Evolutionary conservation across 1,140 invertebrate species (phyloP).

Genomic region (Tetramorium parvispinum): DNA sequence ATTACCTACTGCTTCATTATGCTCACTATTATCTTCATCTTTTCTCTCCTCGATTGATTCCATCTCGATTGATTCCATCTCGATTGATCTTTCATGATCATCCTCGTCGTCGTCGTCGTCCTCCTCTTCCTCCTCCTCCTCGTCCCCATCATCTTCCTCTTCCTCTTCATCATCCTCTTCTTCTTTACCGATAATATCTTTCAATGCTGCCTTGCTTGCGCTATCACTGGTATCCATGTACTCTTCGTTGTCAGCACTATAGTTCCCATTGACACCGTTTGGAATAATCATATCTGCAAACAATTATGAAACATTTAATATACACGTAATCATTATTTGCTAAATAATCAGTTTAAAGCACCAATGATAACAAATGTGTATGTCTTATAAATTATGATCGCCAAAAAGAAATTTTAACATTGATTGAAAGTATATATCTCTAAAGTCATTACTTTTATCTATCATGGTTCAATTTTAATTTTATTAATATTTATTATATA

Average conservation of each 20-base stretch:
- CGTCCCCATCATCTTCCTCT: constrained; percentile 1
- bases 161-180: constrained; percentile 76
- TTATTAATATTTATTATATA: neutral
- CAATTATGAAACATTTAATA: constrained; percentile 46
- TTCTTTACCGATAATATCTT: constrained; percentile 67
- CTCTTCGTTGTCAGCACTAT: constrained; percentile 81
- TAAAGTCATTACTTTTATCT: neutral
- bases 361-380: neutral
- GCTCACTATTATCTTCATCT: constrained; percentile 68
- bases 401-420: neutral
- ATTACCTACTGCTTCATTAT: constrained; percentile 46
- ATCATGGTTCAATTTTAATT: too few species aligned
- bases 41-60: constrained; percentile 52
- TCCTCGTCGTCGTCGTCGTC: constrained; percentile 78
- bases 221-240: constrained; percentile 65
- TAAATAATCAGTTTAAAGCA: neutral
- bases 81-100: constrained; percentile 68
- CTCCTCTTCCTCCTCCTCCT: constrained; percentile 49
- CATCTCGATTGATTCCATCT: constrained; percentile 68
- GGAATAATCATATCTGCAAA: constrained; percentile 80
- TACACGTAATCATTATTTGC: neutral
- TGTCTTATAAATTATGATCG: neutral
- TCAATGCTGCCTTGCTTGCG: constrained; percentile 62
- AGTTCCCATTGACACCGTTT: constrained; percentile 83
- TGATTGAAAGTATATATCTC: neutral